Conservation (phyloP, 2,113 vertebrate species). For the Lagopus muta region DNA sequence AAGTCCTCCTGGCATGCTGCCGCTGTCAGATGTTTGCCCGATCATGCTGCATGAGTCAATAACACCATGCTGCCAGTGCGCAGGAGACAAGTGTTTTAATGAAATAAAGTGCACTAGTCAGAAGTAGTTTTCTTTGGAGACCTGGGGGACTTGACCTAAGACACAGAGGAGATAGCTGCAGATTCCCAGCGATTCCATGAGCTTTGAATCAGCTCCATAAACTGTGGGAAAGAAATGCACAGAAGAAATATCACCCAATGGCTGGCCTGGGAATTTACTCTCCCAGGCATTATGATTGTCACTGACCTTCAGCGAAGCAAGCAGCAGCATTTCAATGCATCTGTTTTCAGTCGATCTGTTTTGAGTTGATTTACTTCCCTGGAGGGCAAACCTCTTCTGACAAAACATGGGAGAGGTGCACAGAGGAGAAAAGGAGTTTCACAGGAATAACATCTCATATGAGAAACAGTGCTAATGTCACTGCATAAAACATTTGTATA, state of each 20-base stretch:
- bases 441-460: accelerated
- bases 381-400: accelerated
- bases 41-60: background rate
- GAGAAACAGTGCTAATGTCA: accelerated
- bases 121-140: background rate
- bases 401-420: accelerated
- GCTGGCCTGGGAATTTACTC: constrained; percentile 8
- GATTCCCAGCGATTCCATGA: background rate
- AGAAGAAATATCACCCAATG: background rate
- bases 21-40: background rate
- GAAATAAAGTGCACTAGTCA: background rate
- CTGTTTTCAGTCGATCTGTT: background rate
- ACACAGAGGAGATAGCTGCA: background rate
- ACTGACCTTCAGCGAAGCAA: background rate
- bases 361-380: background rate
- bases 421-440: accelerated
- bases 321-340: background rate
- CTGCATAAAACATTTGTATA: background rate
- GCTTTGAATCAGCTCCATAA: background rate
- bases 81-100: background rate
- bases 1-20: background rate
- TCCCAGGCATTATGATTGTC: background rate
- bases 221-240: background rate
- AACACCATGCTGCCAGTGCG: background rate
- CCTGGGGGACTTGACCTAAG: background rate